Evolutionary conservation across 2,888 invertebrate genomes (phyloP).

Genomic region (Phragmatobia fuliginosa): DNA sequence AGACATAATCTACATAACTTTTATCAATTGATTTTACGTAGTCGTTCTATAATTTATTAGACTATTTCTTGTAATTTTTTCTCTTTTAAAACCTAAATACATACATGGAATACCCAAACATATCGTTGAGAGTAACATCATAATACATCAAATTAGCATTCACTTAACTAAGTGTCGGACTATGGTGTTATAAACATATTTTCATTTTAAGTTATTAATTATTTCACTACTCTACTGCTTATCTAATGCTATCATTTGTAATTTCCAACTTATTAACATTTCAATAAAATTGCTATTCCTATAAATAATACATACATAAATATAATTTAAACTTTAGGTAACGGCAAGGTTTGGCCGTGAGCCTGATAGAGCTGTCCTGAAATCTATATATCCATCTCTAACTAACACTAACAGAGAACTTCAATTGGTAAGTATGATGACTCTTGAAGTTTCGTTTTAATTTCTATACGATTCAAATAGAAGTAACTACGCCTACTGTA

Average conservation of each 20-base stretch:
- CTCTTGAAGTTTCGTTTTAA: neutral
- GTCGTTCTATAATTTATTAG: too few relatives aligned
- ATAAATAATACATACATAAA: neutral
- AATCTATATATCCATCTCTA: neutral
- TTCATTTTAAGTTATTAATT: slow-evolving; percentile 3
- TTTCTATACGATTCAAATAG: neutral
- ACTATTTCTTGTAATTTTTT: too few relatives aligned
- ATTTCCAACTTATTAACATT: slow-evolving; percentile 2
- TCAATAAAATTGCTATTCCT: neutral
- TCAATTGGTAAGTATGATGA: neutral
- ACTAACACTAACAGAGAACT: neutral
- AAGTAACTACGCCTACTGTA: neutral
- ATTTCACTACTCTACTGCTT: slow-evolving; percentile 5
- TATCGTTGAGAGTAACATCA: neutral
- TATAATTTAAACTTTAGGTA: too few relatives aligned
- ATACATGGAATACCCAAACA: neutral
- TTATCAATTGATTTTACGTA: too few relatives aligned
- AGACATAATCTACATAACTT: too few relatives aligned
- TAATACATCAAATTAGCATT: neutral
- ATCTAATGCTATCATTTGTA: slow-evolving; percentile 9
- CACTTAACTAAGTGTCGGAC: neutral
- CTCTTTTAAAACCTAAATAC: neutral
- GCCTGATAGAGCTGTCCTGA: neutral
- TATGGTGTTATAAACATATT: neutral
- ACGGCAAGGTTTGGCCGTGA: neutral